These are phyloP conservation scores for Toxotes lorentzi DNA, from an alignment of 2,797 vertebrate species.

Conservation along the genomic window DNA sequence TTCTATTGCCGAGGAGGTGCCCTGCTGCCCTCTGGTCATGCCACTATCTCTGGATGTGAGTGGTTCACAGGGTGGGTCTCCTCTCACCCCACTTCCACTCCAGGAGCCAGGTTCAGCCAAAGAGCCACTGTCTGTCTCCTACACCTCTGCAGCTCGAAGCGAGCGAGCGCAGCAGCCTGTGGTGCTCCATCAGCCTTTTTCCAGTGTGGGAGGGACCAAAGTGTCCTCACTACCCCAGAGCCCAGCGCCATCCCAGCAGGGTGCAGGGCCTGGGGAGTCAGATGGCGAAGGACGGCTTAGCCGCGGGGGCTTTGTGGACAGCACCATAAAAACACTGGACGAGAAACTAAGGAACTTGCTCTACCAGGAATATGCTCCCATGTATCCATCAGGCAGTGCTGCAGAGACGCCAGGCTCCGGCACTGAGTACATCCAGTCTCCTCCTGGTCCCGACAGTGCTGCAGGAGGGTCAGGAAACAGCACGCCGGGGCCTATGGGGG, in stretches of 20 bases:
- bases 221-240: conserved; percentile 87
- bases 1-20: conserved; percentile 80
- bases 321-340: conserved; percentile 96
- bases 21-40: conserved; percentile 87
- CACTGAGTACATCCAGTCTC: conserved; percentile 90
- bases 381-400: conserved; percentile 84
- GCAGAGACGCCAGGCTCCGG: conserved; percentile 86
- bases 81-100: conserved; percentile 76
- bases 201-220: conserved; percentile 81
- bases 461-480: conserved; percentile 83
- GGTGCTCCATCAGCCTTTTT: conserved; percentile 87
- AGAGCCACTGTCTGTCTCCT: conserved; percentile 76
- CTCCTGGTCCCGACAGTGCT: conserved; percentile 84
- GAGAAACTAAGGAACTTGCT: conserved; percentile 97
- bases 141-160: conserved; percentile 56
- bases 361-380: conserved; percentile 92
- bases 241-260: conserved; percentile 84
- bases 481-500: conserved; percentile 83
- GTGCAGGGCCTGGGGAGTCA: conserved; percentile 84
- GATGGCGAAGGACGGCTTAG: conserved; percentile 90
- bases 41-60: conserved; percentile 83
- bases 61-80: conserved; percentile 70
- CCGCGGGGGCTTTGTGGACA: conserved; percentile 94
- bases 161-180: conserved; percentile 83
- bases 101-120: conserved; percentile 74